Conservation (phyloP, 1,140 invertebrate species). For the Brachionus rubens region DNA sequence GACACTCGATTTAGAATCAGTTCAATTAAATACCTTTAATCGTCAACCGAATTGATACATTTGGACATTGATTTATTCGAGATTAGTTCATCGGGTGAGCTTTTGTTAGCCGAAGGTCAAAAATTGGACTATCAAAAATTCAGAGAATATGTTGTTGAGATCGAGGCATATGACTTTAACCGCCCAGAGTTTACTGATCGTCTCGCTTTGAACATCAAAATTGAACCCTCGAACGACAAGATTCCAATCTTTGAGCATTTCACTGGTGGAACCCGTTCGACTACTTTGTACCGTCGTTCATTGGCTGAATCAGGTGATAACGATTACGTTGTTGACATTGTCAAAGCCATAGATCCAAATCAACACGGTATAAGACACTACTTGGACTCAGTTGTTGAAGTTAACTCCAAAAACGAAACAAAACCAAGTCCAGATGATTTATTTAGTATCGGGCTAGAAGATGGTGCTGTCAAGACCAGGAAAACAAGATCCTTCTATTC, state of each 20-base stretch:
- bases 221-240: conserved; percentile 42
- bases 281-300: neutral
- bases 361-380: conserved; percentile 25
- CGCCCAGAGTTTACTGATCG: neutral
- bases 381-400: conserved; percentile 9
- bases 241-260: conserved; percentile 34
- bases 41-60: neutral
- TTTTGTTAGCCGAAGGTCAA: neutral
- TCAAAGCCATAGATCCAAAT: conserved; percentile 34
- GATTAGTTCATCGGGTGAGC: neutral
- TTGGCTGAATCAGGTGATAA: conserved; percentile 19
- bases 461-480: conserved; percentile 30
- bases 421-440: conserved; percentile 9
- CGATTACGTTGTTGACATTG: conserved; percentile 31
- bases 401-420: conserved; percentile 4
- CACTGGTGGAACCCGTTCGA: neutral
- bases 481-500: conserved; percentile 36
- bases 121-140: conserved; percentile 2
- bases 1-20: neutral
- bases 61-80: neutral
- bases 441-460: conserved; percentile 6
- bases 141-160: conserved; percentile 31
- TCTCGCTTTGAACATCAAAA: neutral
- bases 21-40: conserved; percentile 8
- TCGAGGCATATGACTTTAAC: conserved; percentile 7